Base-by-base conservation (phyloP, 92 coral and sea anemone species). In the Palythoa caribaeorum region DNA sequence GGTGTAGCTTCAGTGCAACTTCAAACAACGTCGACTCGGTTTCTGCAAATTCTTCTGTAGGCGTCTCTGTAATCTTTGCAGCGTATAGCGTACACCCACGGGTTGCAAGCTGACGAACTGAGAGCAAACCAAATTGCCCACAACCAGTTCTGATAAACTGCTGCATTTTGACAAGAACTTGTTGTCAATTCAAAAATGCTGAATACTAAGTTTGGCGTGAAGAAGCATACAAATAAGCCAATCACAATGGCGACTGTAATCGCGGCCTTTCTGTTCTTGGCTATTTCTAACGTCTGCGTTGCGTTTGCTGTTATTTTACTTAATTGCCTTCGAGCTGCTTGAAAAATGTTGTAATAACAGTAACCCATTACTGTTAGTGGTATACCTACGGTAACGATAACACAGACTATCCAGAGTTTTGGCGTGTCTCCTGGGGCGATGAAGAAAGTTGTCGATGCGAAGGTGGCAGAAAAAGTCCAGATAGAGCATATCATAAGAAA, bases 41-140 rank as follows among this genome's bases (percentile, higher is more conserved):
- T 39, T 7, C 47, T 5, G 66, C 63, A 13, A 81, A 85, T 51
- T 55, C 47, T 38, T 47, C 73, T 11, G 52, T 88, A 73, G 1
- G 77, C 77, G 38, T 73, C 52, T 9, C 54, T 40, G 47, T 40
- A 73, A 9, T 73, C 35, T 19, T 47, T 44, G 47, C 54, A 38
- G 13, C 91, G 73, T 20, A 88, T 51, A 20, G 91, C 87, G 40
- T 88, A 88, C 17, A 88, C 77, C 87, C 87, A 88, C 14, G 87
- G 91, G 16, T 88, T 88, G 15, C 71, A 52, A 8, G 91, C 87
- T 10, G 91, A 88, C 16, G 75, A 71, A n/a, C 73, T 79, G 12
- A 88, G 77, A 0, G 80, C 87, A 0, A 88, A 50, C 68, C 75
- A 62, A 36, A 79, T 88, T 2, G 80, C 91, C 91, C 91, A 88